phyloP scores from a whole-genome alignment of 2,113 vertebrate genomes.

The Pongo abelii region DNA sequence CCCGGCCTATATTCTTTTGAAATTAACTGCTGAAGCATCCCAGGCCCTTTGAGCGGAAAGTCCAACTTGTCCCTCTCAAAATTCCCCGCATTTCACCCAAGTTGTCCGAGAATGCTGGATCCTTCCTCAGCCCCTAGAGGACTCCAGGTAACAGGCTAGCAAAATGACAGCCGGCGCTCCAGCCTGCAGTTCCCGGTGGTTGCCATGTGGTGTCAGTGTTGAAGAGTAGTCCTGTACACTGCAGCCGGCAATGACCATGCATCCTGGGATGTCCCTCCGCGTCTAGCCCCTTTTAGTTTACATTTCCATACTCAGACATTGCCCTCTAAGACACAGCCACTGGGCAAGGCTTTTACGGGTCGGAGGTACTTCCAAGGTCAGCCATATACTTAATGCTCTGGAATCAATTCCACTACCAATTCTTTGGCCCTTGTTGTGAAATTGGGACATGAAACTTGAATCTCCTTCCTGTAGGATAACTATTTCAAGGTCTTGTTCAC shows the following conservation, averaged over 20 bases:
- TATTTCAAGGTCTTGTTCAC: background rate
- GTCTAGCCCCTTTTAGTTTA: background rate
- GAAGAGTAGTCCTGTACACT: slow-evolving; percentile 7
- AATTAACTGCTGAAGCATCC: background rate
- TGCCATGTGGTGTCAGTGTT: slow-evolving; percentile 61
- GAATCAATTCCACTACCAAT: background rate
- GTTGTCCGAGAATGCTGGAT: background rate
- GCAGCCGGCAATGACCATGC: rapidly evolving
- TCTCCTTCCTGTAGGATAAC: background rate
- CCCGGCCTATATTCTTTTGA: background rate
- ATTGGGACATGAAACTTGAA: background rate
- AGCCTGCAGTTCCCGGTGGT: background rate
- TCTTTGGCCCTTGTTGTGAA: background rate
- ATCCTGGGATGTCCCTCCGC: background rate
- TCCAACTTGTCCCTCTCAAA: background rate
- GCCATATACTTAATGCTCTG: background rate
- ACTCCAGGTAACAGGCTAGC: background rate
- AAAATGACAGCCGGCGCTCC: background rate
- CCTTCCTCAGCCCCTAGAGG: background rate
- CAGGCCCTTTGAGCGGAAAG: background rate
- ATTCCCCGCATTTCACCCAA: background rate
- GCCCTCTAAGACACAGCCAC: background rate
- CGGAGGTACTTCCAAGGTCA: background rate
- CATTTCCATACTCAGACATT: background rate
- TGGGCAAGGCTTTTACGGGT: background rate